Conservation (phyloP, 2,113 vertebrate species). For the Pandion haliaetus region DNA sequence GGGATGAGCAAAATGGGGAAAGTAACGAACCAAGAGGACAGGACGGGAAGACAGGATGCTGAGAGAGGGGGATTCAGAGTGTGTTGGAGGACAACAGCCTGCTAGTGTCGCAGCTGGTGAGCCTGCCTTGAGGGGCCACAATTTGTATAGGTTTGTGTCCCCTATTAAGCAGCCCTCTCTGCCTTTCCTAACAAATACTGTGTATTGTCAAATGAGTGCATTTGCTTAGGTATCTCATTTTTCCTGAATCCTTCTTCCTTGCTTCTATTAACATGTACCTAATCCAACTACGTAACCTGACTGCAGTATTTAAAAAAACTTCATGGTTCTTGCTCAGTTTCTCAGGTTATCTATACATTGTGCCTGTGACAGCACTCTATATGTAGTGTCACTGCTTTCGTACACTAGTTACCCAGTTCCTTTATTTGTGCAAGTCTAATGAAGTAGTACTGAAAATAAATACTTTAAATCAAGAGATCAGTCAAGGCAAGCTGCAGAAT, state of each 20-base stretch:
- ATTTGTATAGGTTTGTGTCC: neutral
- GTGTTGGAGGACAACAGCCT: neutral
- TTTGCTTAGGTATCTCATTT: neutral
- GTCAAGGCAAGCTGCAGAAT: neutral
- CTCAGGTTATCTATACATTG: neutral
- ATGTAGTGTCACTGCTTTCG: neutral
- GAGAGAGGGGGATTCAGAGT: neutral
- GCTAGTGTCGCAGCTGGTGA: no score
- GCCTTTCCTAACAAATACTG: neutral
- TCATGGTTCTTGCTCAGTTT: neutral
- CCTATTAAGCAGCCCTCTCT: neutral
- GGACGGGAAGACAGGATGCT: neutral
- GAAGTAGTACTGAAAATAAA: neutral
- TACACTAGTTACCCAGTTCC: neutral
- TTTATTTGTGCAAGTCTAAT: neutral
- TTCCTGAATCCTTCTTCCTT: neutral
- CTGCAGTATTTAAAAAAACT: no score
- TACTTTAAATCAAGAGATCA: neutral
- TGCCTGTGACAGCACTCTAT: neutral
- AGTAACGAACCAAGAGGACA: neutral
- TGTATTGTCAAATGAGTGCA: neutral
- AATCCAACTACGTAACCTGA: neutral
- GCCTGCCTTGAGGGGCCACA: neutral
- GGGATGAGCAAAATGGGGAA: neutral
- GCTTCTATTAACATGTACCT: neutral